phyloP scores from a whole-genome alignment of 2,888 invertebrate genomes.

The Plebejus argus region DNA sequence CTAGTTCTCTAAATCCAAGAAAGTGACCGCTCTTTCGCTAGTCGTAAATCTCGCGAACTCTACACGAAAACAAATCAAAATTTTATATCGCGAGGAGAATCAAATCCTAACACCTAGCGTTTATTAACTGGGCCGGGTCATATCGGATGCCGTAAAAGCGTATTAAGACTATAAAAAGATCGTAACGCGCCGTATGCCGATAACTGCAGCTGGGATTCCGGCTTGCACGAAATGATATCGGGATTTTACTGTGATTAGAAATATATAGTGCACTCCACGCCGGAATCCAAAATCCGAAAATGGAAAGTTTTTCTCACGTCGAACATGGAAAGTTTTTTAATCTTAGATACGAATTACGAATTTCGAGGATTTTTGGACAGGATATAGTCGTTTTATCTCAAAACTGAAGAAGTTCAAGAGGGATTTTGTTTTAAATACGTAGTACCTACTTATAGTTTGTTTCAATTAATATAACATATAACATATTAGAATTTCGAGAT shows the following conservation, averaged over 20 bases:
- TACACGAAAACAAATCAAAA: conserved; percentile 22
- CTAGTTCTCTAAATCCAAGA: neutral
- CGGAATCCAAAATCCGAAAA: neutral
- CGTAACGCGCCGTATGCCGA: conserved; percentile 49
- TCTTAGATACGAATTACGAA: no score
- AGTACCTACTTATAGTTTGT: no score
- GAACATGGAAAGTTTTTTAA: neutral
- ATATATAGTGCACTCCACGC: conserved; percentile 2
- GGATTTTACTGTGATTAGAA: conserved; percentile 32
- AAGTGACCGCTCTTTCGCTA: neutral
- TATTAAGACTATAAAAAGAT: conserved; percentile 58
- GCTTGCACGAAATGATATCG: conserved; percentile 31
- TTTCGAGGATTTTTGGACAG: conserved; percentile 14
- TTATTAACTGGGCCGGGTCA: conserved; percentile 50
- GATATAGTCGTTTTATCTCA: neutral
- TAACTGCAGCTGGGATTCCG: conserved; percentile 43
- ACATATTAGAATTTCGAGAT: no score
- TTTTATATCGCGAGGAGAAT: conserved; percentile 44
- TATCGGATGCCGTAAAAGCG: conserved; percentile 56
- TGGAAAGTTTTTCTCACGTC: neutral
- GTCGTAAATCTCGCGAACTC: neutral
- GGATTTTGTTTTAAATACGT: no score
- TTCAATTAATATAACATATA: no score
- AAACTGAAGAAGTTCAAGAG: neutral
- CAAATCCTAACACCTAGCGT: conserved; percentile 41